Conservation (phyloP, 1,140 invertebrate species). For the Aphaenogaster rudis region DNA sequence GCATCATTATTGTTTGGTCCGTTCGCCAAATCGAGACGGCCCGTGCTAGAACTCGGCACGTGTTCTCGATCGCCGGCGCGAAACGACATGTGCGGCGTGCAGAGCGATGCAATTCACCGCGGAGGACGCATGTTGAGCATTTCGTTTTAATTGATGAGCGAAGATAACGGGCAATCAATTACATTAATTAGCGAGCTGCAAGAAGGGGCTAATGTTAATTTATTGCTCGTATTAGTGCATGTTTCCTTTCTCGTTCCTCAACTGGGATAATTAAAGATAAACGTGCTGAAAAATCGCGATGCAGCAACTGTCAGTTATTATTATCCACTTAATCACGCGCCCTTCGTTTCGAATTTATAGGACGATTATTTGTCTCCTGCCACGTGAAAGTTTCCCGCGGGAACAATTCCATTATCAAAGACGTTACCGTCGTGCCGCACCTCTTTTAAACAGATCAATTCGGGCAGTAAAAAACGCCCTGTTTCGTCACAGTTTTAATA, state of each 20-base stretch:
- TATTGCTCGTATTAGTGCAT: neutral
- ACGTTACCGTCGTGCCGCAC: neutral
- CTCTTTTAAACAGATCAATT: constrained; percentile 8
- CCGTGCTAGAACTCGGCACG: neutral
- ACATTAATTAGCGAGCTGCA: constrained; percentile 14
- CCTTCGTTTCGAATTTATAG: neutral
- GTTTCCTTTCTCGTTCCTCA: neutral
- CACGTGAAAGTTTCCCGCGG: neutral
- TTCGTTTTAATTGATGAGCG: neutral
- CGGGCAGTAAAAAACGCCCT: neutral
- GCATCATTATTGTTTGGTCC: constrained; percentile 23
- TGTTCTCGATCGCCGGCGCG: constrained; percentile 11
- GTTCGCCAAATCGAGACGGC: constrained; percentile 1
- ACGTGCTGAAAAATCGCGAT: neutral
- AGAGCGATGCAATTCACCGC: neutral
- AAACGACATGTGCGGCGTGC: neutral
- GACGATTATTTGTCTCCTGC: constrained; percentile 7
- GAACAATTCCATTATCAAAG: constrained; percentile 9
- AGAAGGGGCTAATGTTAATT: neutral
- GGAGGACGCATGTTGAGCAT: constrained; percentile 7
- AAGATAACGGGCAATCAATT: constrained; percentile 30
- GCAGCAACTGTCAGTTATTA: neutral
- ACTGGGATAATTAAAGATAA: neutral
- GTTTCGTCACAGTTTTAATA: constrained; percentile 15
- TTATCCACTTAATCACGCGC: neutral